Base-by-base conservation (phyloP, 2,797 vertebrate species). In the Helarctos malayanus region DNA sequence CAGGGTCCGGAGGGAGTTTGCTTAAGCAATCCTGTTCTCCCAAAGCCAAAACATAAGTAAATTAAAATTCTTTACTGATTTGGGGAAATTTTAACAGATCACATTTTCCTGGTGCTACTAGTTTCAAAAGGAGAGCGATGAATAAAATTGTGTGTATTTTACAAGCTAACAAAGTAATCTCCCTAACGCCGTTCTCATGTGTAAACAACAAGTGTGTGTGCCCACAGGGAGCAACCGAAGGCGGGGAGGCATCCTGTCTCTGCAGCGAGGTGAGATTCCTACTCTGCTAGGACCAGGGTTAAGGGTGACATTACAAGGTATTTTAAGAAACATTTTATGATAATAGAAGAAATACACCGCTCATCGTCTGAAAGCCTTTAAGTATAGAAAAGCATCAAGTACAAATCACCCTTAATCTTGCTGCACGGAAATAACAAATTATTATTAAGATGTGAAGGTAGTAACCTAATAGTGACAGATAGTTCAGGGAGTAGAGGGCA, bases 11-110 rank as follows among this genome's bases (percentile, higher is more conserved):
- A 91, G 92, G 59, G 84, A 96, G n/a, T 96, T 91, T 95, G 75
- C 92, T 97, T 94, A 93, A 94, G 79, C 27, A 82, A 78, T 78
- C 49, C 25, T 81, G 54, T 45, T 75, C 65, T 96, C 95, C 89
- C 91, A 91, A 92, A 97, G 92, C 87, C 94, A 92, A 97, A 97
- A 92, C 84, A 41, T 59, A 91, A 96, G 91, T 96, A 96, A 97
- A 97, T 98, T 98, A 97, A 93, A 92, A 91, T 94, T 96, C 78
- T 79, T 91, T 32, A 88, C 90, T 90, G 11, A 49, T 82, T 68
- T 86, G 96, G 73, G 84, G 29, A 89, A 93, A 97, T 96, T 94
- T 92, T 81, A 96, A 81, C 92, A 89, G 82, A 97, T 94, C 94
- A 82, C 35, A 68, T 91, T 96, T 96, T 97, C 68, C 94, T 54